phyloP scores from a whole-genome alignment of 2,797 vertebrate species.

The Loris lydekkerianus region DNA sequence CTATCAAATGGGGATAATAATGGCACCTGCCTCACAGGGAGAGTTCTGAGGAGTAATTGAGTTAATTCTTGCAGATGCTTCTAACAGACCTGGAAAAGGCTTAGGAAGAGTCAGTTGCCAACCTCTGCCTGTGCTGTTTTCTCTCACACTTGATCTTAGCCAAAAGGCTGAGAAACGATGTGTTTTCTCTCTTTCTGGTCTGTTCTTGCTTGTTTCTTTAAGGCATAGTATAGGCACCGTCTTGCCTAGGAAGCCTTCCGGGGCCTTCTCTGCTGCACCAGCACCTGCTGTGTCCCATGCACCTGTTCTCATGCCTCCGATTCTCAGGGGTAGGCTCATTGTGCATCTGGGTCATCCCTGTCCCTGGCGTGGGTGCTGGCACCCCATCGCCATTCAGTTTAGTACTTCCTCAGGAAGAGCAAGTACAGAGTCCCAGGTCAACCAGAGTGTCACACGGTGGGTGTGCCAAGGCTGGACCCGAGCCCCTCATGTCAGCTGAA shows the following conservation, averaged over 20 bases:
- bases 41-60: neutral
- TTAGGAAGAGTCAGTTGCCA: accelerated
- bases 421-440: neutral
- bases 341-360: accelerated
- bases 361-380: neutral
- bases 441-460: neutral
- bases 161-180: too few relatives aligned
- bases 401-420: neutral
- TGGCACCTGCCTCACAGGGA: neutral
- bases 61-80: neutral
- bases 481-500: too few relatives aligned
- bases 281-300: too few relatives aligned
- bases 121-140: neutral
- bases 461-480: neutral
- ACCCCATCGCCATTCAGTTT: accelerated
- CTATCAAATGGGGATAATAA: neutral
- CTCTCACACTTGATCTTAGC: neutral
- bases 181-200: neutral
- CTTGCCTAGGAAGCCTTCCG: neutral
- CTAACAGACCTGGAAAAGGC: neutral
- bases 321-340: too few relatives aligned
- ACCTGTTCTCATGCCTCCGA: neutral
- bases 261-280: neutral
- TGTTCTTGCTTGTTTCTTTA: neutral
- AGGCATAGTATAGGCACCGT: neutral